Conservation (phyloP, 1,140 invertebrate genomes). For the Notospermus geniculatus region DNA sequence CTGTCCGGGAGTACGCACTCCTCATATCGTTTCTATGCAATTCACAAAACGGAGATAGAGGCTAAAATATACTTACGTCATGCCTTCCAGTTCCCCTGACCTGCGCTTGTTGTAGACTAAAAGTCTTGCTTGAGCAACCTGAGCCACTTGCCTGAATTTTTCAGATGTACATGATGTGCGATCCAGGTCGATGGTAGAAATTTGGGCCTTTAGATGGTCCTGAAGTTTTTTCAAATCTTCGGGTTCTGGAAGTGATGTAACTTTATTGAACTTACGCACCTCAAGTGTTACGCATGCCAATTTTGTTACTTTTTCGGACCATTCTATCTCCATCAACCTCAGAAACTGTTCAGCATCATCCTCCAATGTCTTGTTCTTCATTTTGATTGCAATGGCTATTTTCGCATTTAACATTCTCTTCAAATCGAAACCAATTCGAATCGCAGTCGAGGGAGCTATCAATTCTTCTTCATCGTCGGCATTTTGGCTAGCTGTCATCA, state of each 20-base stretch:
- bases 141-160: too few species aligned
- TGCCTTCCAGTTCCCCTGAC: too few species aligned
- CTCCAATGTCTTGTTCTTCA: background rate
- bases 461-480: constrained; percentile 25
- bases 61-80: background rate
- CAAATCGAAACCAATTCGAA: constrained; percentile 25
- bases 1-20: too few species aligned
- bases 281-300: too few species aligned
- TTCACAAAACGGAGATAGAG: background rate
- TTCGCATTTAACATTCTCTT: constrained; percentile 16
- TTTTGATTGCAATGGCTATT: background rate
- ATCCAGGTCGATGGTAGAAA: too few species aligned
- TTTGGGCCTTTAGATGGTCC: too few species aligned
- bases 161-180: background rate
- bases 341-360: background rate
- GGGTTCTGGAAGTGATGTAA: too few species aligned
- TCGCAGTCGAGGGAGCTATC: constrained; percentile 18
- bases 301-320: background rate
- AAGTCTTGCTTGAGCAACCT: too few species aligned
- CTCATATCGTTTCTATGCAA: too few species aligned
- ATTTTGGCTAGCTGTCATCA: constrained; percentile 15
- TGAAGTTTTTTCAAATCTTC: too few species aligned
- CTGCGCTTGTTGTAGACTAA: too few species aligned
- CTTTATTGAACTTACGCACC: too few species aligned
- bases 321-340: background rate